phyloP scores from a whole-genome alignment of 2,113 vertebrate genomes.

The Scytalopus superciliaris region DNA sequence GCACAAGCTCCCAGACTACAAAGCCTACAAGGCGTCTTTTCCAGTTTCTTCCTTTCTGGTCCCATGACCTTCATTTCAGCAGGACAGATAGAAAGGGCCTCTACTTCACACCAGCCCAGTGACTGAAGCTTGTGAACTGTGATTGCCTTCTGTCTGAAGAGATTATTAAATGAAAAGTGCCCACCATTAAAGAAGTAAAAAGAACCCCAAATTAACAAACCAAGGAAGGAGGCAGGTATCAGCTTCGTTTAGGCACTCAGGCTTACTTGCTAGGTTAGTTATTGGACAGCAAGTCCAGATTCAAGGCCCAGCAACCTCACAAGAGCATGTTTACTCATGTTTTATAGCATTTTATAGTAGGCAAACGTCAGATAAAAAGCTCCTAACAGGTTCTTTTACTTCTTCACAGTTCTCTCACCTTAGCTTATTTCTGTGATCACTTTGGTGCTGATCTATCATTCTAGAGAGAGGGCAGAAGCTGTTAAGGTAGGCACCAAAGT shows the following conservation, averaged over 20 bases:
- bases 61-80: neutral
- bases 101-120: neutral
- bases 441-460: neutral
- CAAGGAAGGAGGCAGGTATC: neutral
- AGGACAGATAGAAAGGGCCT: neutral
- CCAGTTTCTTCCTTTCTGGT: neutral
- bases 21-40: neutral
- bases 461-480: neutral
- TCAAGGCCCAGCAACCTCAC: rapidly evolving
- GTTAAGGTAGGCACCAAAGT: neutral
- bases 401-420: neutral
- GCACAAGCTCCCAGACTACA: neutral
- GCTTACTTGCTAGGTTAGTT: neutral
- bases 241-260: neutral
- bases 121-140: rapidly evolving
- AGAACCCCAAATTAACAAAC: neutral
- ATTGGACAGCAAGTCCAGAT: neutral
- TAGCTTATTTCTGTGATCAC: neutral
- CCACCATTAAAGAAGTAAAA: neutral
- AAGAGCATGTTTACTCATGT: neutral
- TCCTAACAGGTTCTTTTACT: neutral
- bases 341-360: neutral
- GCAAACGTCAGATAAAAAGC: neutral
- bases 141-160: neutral
- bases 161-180: neutral